Evolutionary conservation across 1,140 invertebrate species (phyloP).

Genomic region (Lepidostoma basale): DNA sequence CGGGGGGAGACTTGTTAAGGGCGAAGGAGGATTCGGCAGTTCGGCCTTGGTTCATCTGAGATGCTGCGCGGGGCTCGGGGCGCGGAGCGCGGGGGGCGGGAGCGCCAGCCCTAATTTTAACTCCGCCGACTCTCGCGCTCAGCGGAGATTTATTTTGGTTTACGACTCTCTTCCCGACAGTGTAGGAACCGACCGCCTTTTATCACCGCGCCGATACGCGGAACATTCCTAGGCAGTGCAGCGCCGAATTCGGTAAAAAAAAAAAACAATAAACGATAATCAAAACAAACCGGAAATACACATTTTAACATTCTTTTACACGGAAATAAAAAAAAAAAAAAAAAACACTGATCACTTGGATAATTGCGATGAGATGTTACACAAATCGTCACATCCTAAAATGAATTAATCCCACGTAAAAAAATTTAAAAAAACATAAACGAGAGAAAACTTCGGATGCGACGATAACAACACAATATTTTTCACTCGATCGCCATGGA

Average conservation of each 20-base stretch:
- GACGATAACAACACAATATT: background rate
- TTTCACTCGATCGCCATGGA: background rate
- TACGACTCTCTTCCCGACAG: conserved; percentile 20
- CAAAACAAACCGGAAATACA: background rate
- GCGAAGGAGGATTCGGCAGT: conserved; percentile 12
- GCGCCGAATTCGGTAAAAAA: conserved; percentile 1
- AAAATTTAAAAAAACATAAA: too few species aligned
- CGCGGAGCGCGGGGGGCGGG: background rate
- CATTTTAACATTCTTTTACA: background rate
- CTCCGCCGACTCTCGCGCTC: conserved; percentile 9
- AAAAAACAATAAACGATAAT: background rate
- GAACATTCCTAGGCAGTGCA: conserved; percentile 3
- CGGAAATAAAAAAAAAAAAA: too few species aligned
- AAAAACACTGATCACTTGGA: background rate
- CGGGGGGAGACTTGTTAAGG: background rate
- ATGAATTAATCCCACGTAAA: background rate
- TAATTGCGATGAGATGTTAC: background rate
- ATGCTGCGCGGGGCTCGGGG: background rate
- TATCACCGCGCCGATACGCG: conserved; percentile 8
- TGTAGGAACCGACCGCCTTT: conserved; percentile 2
- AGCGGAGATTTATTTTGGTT: conserved; percentile 25
- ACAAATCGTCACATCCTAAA: conserved; percentile 18
- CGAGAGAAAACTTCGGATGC: background rate
- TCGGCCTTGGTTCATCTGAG: conserved; percentile 28
- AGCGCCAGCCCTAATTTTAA: background rate